These are phyloP conservation scores for Atopsyche davidsoni DNA, from an alignment of 1,140 invertebrate species.

Conservation along the genomic window DNA sequence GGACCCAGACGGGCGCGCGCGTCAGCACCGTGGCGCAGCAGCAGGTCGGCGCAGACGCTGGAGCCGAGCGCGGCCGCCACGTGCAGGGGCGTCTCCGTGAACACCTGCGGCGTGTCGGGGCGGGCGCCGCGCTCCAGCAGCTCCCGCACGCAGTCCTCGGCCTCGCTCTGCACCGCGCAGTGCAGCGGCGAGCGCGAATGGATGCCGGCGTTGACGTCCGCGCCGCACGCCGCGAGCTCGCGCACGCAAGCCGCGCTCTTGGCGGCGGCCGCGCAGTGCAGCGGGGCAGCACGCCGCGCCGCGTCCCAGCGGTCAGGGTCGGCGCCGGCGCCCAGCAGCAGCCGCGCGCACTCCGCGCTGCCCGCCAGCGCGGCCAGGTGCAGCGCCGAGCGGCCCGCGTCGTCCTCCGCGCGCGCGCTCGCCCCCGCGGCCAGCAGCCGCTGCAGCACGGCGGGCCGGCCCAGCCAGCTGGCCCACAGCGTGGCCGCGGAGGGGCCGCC, in stretches of 20 bases:
- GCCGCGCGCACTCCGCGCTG: conserved; percentile 55
- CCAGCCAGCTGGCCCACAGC: conserved; percentile 50
- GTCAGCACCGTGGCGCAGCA: conserved; percentile 68
- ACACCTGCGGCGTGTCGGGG: conserved; percentile 74
- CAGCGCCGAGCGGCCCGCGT: conserved; percentile 56
- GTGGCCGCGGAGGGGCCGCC: conserved; percentile 23
- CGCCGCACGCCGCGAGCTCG: conserved; percentile 47
- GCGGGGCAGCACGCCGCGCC: conserved; percentile 59
- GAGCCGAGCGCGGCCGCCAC: conserved; percentile 70
- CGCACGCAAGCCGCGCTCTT: conserved; percentile 50
- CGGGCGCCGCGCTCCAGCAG: conserved; percentile 63
- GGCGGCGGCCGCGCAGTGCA: conserved; percentile 69
- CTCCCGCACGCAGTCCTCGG: conserved; percentile 59
- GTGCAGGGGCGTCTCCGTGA: conserved; percentile 77
- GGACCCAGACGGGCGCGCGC: conserved; percentile 64
- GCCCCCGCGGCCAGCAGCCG: conserved; percentile 41
- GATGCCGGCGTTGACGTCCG: conserved; percentile 69
- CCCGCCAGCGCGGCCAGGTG: conserved; percentile 72
- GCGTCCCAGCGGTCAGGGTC: conserved; percentile 63
- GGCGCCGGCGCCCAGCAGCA: conserved; percentile 59
- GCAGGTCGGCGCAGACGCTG: conserved; percentile 57
- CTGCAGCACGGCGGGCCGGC: conserved; percentile 39
- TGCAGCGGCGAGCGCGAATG: conserved; percentile 61
- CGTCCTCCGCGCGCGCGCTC: conserved; percentile 42
- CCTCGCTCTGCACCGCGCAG: conserved; percentile 67